A percentile compares a stretch with the other conserved stretches of the same genome.
Evolutionary conservation across 2,113 vertebrate species (phyloP).

Genomic region (Leucosticte australis): DNA sequence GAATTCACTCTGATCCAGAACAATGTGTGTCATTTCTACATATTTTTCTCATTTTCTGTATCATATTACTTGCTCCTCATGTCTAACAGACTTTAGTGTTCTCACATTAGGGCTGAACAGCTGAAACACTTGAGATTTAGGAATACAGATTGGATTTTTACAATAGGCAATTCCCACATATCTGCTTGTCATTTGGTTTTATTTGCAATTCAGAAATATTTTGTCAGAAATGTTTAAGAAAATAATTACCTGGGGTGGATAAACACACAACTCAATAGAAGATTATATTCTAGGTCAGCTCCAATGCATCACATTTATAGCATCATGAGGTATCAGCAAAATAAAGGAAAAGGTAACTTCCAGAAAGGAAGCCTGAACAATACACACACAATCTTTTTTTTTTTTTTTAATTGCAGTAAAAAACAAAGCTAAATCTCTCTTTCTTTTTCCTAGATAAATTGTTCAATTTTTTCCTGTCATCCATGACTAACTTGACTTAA

Average conservation of each 20-base stretch:
- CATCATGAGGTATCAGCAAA: not conserved
- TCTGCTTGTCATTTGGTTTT: slow-evolving; percentile 27
- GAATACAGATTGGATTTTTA: slow-evolving; percentile 28
- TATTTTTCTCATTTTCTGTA: slow-evolving; percentile 3
- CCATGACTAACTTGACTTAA: not conserved
- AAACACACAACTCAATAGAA: not conserved
- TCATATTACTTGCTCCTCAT: not conserved
- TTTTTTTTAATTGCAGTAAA: not conserved
- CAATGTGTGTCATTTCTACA: not conserved
- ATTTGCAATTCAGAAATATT: slow-evolving; percentile 25
- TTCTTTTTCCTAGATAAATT: not conserved
- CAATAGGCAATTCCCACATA: not conserved
- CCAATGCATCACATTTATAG: not conserved
- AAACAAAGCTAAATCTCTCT: not conserved
- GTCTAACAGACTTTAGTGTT: not conserved
- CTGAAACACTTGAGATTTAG: not conserved
- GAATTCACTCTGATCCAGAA: not conserved
- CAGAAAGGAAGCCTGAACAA: not conserved
- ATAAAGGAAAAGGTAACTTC: not conserved
- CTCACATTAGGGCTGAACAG: not conserved
- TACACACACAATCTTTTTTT: not conserved
- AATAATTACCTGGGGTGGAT: slow-evolving; percentile 12
- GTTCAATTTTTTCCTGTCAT: not conserved
- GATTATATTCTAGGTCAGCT: slow-evolving; percentile 14
- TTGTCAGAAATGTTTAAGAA: slow-evolving; percentile 31